Evolutionary conservation across 2,888 invertebrate species (phyloP).

Genomic region (Diarsia mendica): DNA sequence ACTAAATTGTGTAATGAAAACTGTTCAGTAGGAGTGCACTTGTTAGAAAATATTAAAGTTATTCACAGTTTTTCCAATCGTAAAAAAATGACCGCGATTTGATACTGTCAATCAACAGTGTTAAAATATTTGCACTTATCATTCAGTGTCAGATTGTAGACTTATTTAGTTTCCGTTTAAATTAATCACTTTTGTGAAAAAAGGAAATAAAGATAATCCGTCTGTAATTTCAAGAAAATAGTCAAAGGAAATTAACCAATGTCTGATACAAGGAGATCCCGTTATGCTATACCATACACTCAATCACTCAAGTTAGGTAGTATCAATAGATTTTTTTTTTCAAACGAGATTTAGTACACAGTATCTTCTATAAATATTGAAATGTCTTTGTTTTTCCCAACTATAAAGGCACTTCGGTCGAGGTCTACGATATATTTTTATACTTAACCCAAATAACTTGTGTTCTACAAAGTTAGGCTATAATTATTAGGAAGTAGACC

Average conservation of each 20-base stretch:
- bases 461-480: constrained; percentile 12
- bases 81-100: constrained; percentile 11
- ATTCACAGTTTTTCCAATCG: not conserved
- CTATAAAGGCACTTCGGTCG: not conserved
- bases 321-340: no score
- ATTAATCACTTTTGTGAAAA: constrained; percentile 18
- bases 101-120: constrained; percentile 9
- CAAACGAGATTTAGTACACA: not conserved
- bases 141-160: constrained; percentile 24
- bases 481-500: constrained; percentile 25
- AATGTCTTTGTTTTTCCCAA: not conserved
- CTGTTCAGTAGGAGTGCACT: no score
- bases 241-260: not conserved
- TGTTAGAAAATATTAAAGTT: constrained; percentile 17
- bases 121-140: constrained; percentile 20
- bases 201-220: not conserved
- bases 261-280: not conserved
- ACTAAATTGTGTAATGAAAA: not conserved
- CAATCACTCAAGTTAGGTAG: not conserved
- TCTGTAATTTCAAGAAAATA: not conserved
- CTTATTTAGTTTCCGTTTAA: constrained; percentile 26
- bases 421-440: not conserved
- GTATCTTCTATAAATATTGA: not conserved
- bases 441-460: not conserved
- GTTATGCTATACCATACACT: not conserved